A percentile compares a stretch with the other conserved stretches of the same genome.
These are phyloP conservation scores for Geotrypetes seraphini DNA, from an alignment of 2,797 vertebrate genomes.

Conservation along the genomic window DNA sequence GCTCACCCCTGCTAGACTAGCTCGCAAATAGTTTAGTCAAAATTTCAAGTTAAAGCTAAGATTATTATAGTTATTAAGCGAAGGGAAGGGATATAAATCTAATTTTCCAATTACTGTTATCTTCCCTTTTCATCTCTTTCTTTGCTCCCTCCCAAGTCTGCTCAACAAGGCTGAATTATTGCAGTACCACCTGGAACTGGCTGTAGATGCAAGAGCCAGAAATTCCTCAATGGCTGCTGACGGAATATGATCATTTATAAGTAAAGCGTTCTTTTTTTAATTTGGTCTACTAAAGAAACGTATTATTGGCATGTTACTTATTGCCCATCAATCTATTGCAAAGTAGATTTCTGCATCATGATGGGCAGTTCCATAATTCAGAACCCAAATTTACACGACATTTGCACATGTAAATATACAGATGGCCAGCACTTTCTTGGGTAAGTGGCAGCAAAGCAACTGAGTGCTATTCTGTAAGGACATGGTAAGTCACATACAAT, in stretches of 20 bases:
- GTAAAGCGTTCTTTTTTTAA: not conserved
- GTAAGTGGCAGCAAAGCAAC: no score
- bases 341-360: no score
- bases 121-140: not conserved
- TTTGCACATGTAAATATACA: no score
- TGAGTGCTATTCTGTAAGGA: no score
- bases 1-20: no score
- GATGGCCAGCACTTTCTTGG: no score
- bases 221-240: not conserved
- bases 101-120: constrained; percentile 11
- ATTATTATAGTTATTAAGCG: not conserved
- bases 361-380: no score
- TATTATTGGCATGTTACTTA: not conserved
- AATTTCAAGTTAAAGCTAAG: not conserved
- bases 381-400: no score
- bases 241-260: fast-evolving
- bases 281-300: not conserved
- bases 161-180: constrained; percentile 18
- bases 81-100: not conserved
- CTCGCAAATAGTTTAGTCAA: not conserved
- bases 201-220: constrained; percentile 11
- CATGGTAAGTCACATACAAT: no score
- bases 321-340: no score
- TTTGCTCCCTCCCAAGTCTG: not conserved
- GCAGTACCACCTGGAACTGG: constrained; percentile 22